A percentile compares a stretch with the other conserved stretches of the same genome.
Conservation (phyloP, 2,797 vertebrate species). For the Platalea minor region DNA sequence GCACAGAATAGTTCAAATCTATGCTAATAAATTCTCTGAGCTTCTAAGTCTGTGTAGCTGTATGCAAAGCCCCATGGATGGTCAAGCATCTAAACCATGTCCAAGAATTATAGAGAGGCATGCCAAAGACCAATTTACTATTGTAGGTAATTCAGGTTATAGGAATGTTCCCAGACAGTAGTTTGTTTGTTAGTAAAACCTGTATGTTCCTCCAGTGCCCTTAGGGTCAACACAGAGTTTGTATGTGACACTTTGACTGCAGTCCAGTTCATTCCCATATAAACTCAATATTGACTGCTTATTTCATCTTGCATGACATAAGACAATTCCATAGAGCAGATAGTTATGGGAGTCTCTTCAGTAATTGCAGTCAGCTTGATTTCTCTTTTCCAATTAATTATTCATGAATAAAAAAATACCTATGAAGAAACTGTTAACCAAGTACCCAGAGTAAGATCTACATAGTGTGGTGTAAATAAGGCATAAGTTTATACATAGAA, state of each 20-base stretch:
- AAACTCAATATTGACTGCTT: not conserved
- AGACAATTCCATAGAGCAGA: not conserved
- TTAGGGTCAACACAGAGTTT: not conserved
- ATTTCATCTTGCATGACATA: not conserved
- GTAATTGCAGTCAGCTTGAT: not conserved
- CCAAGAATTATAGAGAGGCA: not conserved
- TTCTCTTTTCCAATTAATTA: not conserved
- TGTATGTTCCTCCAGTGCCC: not conserved
- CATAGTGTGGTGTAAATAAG: not conserved
- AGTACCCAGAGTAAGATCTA: not conserved
- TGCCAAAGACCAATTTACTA: not conserved
- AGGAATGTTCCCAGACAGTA: not conserved
- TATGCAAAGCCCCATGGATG: not conserved
- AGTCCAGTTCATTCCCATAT: not conserved
- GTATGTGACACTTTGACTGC: too few relatives aligned
- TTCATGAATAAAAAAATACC: not conserved
- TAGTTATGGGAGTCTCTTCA: not conserved
- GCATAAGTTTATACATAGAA: not conserved
- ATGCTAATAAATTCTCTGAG: not conserved
- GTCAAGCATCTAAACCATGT: not conserved
- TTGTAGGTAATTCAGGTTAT: not conserved
- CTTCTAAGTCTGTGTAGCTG: not conserved
- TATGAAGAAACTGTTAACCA: not conserved
- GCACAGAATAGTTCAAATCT: not conserved
- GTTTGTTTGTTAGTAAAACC: not conserved